Evolutionary conservation across 37 sponge, comb jelly and placozoan genomes (phyloP).

Genomic region (Theonella swinhoei): DNA sequence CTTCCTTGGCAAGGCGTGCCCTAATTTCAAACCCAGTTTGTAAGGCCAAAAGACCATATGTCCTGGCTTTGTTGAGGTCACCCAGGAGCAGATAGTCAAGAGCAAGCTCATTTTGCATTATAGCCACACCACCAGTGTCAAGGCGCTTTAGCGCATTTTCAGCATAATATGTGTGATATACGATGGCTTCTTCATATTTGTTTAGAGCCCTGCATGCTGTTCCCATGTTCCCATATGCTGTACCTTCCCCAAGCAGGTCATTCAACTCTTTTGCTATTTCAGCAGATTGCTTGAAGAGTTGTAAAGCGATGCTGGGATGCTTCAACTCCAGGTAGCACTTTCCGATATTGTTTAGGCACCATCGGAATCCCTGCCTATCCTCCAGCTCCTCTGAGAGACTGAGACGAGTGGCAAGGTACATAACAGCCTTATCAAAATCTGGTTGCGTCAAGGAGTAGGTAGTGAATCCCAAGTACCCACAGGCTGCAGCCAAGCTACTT

Average conservation of each 20-base stretch:
- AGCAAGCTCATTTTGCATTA: constrained; percentile 54
- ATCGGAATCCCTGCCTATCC: constrained; percentile 25
- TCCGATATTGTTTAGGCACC: constrained; percentile 63
- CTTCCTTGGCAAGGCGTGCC: constrained; percentile 11
- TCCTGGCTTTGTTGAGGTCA: constrained; percentile 14
- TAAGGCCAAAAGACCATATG: constrained; percentile 30
- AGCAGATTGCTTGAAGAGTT: constrained; percentile 16
- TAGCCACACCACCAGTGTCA: constrained; percentile 56
- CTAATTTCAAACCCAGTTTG: constrained; percentile 21
- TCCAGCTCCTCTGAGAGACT: constrained; percentile 14
- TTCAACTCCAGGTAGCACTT: constrained; percentile 38
- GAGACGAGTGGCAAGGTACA: constrained; percentile 25
- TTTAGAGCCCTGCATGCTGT: constrained; percentile 31
- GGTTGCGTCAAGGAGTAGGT: constrained; percentile 28
- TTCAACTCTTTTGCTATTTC: constrained; percentile 28
- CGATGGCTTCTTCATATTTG: constrained; percentile 42
- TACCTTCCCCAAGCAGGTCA: constrained; percentile 42
- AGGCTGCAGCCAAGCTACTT: constrained; percentile 23
- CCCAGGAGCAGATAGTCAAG: constrained; percentile 38
- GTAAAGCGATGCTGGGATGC: background rate
- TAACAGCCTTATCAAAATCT: constrained; percentile 30
- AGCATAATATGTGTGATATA: constrained; percentile 40
- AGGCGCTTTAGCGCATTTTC: constrained; percentile 35
- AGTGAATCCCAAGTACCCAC: constrained; percentile 67
- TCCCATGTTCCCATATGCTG: constrained; percentile 59